Evolutionary conservation across 2,888 invertebrate genomes (phyloP), one percentile per base, ranked within the genome.

Genomic region (Pyralis farinalis): DNA sequence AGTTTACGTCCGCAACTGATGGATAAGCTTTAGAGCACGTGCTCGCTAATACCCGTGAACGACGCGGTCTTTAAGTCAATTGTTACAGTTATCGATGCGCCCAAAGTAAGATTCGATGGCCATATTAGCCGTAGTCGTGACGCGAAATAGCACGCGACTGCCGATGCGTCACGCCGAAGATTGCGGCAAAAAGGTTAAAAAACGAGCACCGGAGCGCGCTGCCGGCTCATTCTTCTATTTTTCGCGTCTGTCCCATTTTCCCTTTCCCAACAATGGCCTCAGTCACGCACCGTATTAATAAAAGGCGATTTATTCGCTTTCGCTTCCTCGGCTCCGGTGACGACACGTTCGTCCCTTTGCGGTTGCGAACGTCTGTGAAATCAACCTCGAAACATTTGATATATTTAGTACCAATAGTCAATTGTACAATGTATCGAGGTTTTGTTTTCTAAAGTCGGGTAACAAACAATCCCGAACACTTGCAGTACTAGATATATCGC

Each of bases 271-370:
- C 84, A 83, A 83, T 81, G 76, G 84, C 81, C 77, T 78, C 80
- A 76, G 82, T 85, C 84, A 86, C 86, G 86, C 83, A 75, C 69
- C 67, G 63, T 63, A 60, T 73, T 72, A 70, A 77, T 79, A 77
- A 72, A 75, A 73, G 68, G 58, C 81, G 71, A 85, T 84, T 79
- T 82, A 82, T 83, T 80, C 86, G 88, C 88, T 88, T 88, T 88
- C 87, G 84, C 78, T 81, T 82, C 81, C 77, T 67, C 72, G 57
- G 53, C 58, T 59, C 45, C 49, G 58, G 55, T 86, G 85, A 78
- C 84, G 78, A 82, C 82, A 84, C 68, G 66, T 51, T 50, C 61
- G 67, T 33, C 72, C 75, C 80, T 83, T 83, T 81, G 81, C 71
- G 69, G 71, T 76, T 57, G 63, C 52, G 44, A 51, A 55, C 61